phyloP scores from a whole-genome alignment of 2,888 invertebrate genomes.

The Encarsia formosa region DNA sequence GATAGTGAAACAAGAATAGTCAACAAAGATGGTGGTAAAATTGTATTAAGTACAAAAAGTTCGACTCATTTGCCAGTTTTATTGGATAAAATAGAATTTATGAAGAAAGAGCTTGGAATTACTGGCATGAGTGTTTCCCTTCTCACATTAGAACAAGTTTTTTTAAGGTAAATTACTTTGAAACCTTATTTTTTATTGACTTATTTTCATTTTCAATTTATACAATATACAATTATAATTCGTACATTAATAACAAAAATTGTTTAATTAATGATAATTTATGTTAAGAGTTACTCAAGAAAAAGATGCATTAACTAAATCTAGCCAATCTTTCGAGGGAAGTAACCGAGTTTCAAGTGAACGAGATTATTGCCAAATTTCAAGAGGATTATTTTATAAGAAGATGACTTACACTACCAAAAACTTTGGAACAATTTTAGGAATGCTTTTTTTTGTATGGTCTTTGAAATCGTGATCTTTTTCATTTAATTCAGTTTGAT shows the following conservation, averaged over 20 bases:
- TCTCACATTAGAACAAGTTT: conserved; percentile 91
- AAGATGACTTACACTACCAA: conserved; percentile 43
- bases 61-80: conserved; percentile 59
- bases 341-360: conserved; percentile 35
- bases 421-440: conserved; percentile 37
- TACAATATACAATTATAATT: no score
- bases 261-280: background rate
- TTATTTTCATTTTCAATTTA: no score
- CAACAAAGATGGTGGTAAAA: conserved; percentile 52
- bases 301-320: conserved; percentile 34
- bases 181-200: background rate
- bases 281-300: conserved; percentile 16
- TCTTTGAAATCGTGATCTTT: no score
- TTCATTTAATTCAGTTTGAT: no score
- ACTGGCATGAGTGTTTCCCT: conserved; percentile 76
- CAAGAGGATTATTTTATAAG: conserved; percentile 43
- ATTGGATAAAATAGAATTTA: conserved; percentile 61
- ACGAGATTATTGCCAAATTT: conserved; percentile 39
- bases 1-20: conserved; percentile 47
- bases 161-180: conserved; percentile 62
- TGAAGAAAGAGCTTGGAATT: conserved; percentile 61
- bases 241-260: no score
- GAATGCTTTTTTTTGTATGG: conserved; percentile 19
- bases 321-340: conserved; percentile 30
- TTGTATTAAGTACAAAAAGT: conserved; percentile 57